These are phyloP conservation scores for Agrochola lota DNA, from an alignment of 2,888 invertebrate species.

Conservation along the genomic window DNA sequence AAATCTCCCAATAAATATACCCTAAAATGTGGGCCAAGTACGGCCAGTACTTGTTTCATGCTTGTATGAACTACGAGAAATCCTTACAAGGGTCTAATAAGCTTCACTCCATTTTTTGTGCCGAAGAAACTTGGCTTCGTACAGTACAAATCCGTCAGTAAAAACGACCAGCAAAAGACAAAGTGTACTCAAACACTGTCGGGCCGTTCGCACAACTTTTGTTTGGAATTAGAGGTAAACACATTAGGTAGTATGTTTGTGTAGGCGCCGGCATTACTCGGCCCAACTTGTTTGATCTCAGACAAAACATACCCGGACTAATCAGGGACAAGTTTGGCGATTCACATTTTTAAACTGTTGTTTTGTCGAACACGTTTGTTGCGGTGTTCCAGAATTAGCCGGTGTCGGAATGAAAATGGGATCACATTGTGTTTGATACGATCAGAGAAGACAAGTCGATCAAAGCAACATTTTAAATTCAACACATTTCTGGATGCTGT, in stretches of 20 bases:
- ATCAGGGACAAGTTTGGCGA: constrained; percentile 82
- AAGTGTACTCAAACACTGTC: constrained; percentile 74
- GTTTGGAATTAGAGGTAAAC: constrained; percentile 88
- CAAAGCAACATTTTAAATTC: constrained; percentile 44
- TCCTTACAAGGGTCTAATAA: constrained; percentile 66
- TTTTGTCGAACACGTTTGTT: constrained; percentile 60
- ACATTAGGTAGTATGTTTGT: constrained; percentile 88
- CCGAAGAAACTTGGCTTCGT: constrained; percentile 54
- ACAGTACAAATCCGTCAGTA: constrained; percentile 65
- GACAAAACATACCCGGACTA: constrained; percentile 81
- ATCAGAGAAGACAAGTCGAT: constrained; percentile 41
- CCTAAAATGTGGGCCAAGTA: constrained; percentile 62
- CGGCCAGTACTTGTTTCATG: constrained; percentile 66
- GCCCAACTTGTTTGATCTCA: constrained; percentile 84
- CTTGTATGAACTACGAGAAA: constrained; percentile 64
- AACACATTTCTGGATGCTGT: neutral
- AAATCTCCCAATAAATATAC: constrained; percentile 62
- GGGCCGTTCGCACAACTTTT: constrained; percentile 81
- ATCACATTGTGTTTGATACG: constrained; percentile 49
- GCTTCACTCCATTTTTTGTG: constrained; percentile 62
- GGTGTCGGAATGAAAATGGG: constrained; percentile 41
- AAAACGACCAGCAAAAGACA: constrained; percentile 73
- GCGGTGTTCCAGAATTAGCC: constrained; percentile 51
- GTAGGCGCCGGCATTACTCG: constrained; percentile 83
- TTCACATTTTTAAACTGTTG: constrained; percentile 78